Evolutionary conservation across 1,140 invertebrate species (phyloP).

Genomic region (Pachypeltis micranthus): DNA sequence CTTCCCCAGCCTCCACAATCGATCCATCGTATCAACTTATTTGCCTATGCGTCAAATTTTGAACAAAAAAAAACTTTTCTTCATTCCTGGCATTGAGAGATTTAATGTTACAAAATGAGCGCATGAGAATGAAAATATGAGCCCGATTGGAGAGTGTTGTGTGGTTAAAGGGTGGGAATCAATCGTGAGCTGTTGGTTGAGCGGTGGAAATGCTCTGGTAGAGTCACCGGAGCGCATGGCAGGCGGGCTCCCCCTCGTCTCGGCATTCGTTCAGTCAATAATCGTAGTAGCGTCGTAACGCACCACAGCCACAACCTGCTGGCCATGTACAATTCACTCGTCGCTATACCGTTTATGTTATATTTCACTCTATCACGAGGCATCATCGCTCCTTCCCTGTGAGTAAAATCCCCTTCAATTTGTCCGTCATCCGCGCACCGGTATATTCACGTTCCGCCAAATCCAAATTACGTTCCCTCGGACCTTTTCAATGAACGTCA

Average conservation of each 20-base stretch:
- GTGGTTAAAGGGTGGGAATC: no score
- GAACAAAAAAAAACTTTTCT: no score
- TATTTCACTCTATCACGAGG: not conserved
- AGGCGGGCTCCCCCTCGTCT: not conserved
- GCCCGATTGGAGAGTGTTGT: no score
- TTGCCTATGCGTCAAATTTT: no score
- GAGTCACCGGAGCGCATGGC: not conserved
- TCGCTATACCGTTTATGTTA: not conserved
- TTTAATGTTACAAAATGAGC: no score
- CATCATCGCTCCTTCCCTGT: not conserved
- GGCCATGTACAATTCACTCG: not conserved
- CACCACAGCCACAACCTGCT: not conserved
- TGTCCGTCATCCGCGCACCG: not conserved
- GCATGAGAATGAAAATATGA: no score
- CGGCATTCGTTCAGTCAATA: not conserved
- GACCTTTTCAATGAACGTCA: not conserved
- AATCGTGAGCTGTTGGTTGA: no score
- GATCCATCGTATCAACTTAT: no score
- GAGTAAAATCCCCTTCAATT: not conserved
- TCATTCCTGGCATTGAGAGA: no score
- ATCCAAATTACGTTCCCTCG: no score
- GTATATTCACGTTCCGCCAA: not conserved
- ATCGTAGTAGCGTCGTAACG: not conserved
- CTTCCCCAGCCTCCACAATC: no score
- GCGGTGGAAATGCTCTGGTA: no score